A percentile compares a stretch with the other conserved stretches of the same genome.
Evolutionary conservation across 2,113 vertebrate species (phyloP).

Genomic region (Leptocoma aspasia): DNA sequence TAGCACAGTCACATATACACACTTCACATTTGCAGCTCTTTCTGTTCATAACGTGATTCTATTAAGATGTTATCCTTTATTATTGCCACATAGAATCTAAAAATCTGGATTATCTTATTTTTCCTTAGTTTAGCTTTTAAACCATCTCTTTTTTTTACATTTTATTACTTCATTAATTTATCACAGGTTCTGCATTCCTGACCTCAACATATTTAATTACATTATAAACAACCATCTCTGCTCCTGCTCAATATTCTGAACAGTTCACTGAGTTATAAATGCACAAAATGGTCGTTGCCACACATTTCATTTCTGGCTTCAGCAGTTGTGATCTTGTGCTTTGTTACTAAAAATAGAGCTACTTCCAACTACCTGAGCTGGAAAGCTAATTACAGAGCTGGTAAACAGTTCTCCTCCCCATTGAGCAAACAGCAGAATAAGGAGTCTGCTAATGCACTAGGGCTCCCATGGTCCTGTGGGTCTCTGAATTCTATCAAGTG

Average conservation of each 20-base stretch:
- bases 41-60: not conserved
- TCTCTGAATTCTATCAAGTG: conserved; percentile 43
- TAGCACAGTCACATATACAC: not conserved
- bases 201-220: not conserved
- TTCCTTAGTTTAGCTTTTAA: not conserved
- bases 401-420: conserved; percentile 51
- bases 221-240: not conserved
- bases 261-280: conserved; percentile 24
- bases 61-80: not conserved
- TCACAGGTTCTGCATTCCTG: not conserved
- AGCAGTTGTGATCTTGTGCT: not conserved
- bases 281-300: conserved; percentile 45
- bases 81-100: not conserved
- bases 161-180: not conserved
- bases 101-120: not conserved
- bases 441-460: conserved; percentile 16
- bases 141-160: not conserved
- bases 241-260: not conserved
- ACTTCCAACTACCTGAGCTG: conserved; percentile 49
- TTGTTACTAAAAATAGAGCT: conserved; percentile 65
- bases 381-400: conserved; percentile 52
- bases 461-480: not conserved
- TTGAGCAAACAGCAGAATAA: conserved; percentile 42
- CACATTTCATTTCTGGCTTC: conserved; percentile 32
- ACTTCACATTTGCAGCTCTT: not conserved